Evolutionary conservation across 2,888 invertebrate genomes (phyloP).

Genomic region (Diaprepes abbreviatus): DNA sequence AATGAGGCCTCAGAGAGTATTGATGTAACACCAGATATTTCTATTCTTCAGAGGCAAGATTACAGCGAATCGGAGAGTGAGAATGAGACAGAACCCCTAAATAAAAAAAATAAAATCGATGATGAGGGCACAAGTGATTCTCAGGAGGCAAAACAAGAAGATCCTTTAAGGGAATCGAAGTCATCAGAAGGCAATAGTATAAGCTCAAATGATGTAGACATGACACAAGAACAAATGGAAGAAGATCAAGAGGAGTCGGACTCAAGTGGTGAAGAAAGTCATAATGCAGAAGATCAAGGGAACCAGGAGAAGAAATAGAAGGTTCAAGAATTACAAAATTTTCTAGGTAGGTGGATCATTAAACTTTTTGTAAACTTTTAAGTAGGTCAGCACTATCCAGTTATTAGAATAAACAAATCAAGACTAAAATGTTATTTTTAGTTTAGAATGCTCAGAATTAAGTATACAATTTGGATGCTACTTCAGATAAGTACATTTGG

Average conservation of each 20-base stretch:
- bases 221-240: conserved; percentile 6
- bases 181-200: conserved; percentile 26
- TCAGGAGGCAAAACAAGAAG: conserved; percentile 16
- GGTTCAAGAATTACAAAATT: background rate
- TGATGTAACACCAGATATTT: conserved; percentile 28
- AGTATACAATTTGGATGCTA: background rate
- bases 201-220: conserved; percentile 20
- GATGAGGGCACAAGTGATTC: conserved; percentile 23
- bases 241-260: conserved; percentile 38
- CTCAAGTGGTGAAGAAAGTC: conserved; percentile 21
- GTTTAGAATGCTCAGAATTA: background rate
- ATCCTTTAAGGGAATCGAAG: conserved; percentile 12
- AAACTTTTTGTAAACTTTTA: background rate
- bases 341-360: background rate
- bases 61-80: conserved; percentile 41
- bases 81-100: conserved; percentile 21
- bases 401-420: conserved; percentile 6
- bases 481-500: background rate
- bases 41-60: conserved; percentile 20
- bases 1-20: conserved; percentile 31
- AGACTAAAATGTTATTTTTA: conserved; percentile 16
- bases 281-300: conserved; percentile 22
- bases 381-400: conserved; percentile 24
- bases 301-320: conserved; percentile 2
- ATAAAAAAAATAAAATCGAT: conserved; percentile 43